phyloP scores from a whole-genome alignment of 2,888 invertebrate species.

The Digitonthophagus gazella region DNA sequence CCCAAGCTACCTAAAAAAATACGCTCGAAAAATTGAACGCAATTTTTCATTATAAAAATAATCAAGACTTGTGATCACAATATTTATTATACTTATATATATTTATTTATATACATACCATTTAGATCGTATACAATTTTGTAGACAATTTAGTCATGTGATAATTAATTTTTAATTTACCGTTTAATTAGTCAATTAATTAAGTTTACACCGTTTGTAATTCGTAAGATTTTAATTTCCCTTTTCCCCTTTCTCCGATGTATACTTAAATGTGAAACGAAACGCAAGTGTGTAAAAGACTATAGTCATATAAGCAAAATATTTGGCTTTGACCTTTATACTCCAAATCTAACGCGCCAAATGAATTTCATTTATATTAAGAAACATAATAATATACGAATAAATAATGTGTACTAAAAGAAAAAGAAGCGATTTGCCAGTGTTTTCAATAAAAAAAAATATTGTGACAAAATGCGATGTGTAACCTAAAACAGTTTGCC shows the following conservation, averaged over 20 bases:
- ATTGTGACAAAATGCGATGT: not conserved
- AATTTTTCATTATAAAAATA: conserved; percentile 20
- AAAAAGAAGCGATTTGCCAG: not conserved
- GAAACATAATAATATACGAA: not conserved
- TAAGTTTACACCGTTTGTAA: too few relatives aligned
- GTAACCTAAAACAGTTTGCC: not conserved
- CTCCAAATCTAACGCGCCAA: not conserved
- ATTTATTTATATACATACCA: conserved; percentile 21
- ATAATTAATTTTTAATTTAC: not conserved
- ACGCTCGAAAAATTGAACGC: conserved; percentile 15
- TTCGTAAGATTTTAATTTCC: not conserved
- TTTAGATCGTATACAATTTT: conserved; percentile 15
- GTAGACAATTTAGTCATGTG: conserved; percentile 1
- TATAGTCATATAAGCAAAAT: not conserved
- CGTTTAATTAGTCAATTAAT: too few relatives aligned
- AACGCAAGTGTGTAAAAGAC: not conserved
- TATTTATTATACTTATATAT: conserved; percentile 23
- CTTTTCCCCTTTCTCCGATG: not conserved
- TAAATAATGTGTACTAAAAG: not conserved
- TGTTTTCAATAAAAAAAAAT: not conserved
- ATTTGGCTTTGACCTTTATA: not conserved
- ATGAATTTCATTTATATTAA: not conserved
- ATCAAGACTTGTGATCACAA: conserved; percentile 25
- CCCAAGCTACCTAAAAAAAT: not conserved
- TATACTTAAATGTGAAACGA: not conserved